phyloP scores from a whole-genome alignment of 64 coral and sea anemone genomes.

The Actinia equina region DNA sequence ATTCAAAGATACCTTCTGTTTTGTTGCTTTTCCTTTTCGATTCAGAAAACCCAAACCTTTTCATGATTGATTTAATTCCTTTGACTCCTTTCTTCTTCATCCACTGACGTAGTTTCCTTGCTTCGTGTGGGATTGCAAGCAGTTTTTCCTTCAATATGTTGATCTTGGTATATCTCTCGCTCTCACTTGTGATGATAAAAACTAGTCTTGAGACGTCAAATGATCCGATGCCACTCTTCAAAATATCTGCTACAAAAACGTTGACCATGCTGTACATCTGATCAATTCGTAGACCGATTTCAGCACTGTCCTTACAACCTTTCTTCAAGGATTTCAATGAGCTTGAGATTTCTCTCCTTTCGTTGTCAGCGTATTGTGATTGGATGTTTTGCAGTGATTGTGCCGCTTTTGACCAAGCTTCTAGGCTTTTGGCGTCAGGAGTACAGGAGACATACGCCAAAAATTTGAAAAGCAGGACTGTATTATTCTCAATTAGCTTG shows the following conservation, averaged over 20 bases:
- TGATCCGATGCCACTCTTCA: slow-evolving; percentile 42
- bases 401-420: slow-evolving; percentile 55
- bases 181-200: slow-evolving; percentile 51
- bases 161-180: slow-evolving; percentile 42
- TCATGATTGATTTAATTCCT: slow-evolving; percentile 28
- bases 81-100: not conserved
- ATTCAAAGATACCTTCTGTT: slow-evolving; percentile 43
- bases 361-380: slow-evolving; percentile 6
- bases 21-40: slow-evolving; percentile 37
- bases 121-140: slow-evolving; percentile 25
- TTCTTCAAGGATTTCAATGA: slow-evolving; percentile 29
- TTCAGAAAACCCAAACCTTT: slow-evolving; percentile 56
- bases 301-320: slow-evolving; percentile 10
- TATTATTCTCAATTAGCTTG: slow-evolving; percentile 29
- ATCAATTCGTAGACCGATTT: slow-evolving; percentile 34
- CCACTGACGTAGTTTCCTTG: slow-evolving; percentile 32
- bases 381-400: slow-evolving; percentile 44
- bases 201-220: slow-evolving; percentile 44
- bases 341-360: not conserved
- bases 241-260: slow-evolving; percentile 39
- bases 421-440: slow-evolving; percentile 48
- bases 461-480: slow-evolving; percentile 56
- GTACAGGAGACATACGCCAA: slow-evolving; percentile 36
- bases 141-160: slow-evolving; percentile 41
- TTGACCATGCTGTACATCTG: slow-evolving; percentile 59